phyloP scores from a whole-genome alignment of 2,113 vertebrate species.

The Dicaeum eximium region DNA sequence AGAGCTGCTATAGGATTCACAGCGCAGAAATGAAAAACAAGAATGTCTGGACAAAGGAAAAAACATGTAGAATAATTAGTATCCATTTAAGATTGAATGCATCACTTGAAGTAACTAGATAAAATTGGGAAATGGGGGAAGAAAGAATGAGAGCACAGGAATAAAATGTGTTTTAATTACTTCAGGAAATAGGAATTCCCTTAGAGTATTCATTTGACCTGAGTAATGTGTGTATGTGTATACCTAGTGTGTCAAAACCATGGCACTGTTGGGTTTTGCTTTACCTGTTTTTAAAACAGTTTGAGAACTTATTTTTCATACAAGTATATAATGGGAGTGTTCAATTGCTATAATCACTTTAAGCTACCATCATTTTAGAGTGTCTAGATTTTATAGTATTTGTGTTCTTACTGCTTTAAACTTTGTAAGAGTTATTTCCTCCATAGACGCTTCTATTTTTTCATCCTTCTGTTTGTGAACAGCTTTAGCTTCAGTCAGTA shows the following conservation, averaged over 20 bases:
- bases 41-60: background rate
- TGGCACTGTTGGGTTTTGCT: background rate
- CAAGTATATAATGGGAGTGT: background rate
- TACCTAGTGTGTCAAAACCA: background rate
- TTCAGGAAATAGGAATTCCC: background rate
- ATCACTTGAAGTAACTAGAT: background rate
- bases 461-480: background rate
- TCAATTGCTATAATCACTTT: constrained; percentile 1
- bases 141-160: background rate
- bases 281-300: background rate
- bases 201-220: background rate
- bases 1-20: constrained; percentile 31
- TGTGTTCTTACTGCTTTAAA: background rate
- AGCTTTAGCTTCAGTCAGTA: background rate
- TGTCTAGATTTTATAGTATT: background rate
- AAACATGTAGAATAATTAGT: background rate
- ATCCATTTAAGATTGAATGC: background rate
- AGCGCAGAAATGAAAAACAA: constrained; percentile 34
- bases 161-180: background rate
- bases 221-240: background rate
- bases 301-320: background rate
- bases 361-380: background rate
- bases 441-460: background rate
- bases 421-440: constrained; percentile 8
- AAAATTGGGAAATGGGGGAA: background rate